phyloP scores from a whole-genome alignment of 1,140 invertebrate species.

The Limonius californicus region DNA sequence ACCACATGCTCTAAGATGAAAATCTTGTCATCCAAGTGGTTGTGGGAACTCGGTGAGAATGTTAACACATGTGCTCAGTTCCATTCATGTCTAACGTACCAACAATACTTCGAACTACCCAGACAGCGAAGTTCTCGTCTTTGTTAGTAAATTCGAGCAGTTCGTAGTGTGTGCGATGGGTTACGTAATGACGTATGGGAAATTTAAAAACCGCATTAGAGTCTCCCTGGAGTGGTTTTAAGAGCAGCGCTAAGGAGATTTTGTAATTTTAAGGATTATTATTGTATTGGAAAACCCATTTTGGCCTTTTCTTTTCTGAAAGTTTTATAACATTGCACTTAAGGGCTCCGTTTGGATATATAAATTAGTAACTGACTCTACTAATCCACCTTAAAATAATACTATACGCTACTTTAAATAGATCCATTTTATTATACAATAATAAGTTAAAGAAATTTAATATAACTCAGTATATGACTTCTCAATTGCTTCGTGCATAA shows the following conservation, averaged over 20 bases:
- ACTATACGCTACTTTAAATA: too few species aligned
- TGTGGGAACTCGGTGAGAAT: conserved; percentile 39
- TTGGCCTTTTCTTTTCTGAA: neutral
- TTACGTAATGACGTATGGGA: neutral
- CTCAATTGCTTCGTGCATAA: too few species aligned
- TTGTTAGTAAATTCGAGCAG: neutral
- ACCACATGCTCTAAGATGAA: conserved; percentile 38
- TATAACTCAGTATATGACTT: too few species aligned
- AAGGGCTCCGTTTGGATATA: too few species aligned
- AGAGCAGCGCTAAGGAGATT: conserved; percentile 12
- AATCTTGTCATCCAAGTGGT: conserved; percentile 42
- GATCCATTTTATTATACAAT: too few species aligned
- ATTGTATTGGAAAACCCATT: neutral
- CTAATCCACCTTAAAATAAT: too few species aligned
- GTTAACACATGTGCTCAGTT: conserved; percentile 37
- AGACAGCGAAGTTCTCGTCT: neutral
- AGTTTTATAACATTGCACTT: too few species aligned
- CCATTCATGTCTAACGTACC: conserved; percentile 19
- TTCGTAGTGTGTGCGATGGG: neutral
- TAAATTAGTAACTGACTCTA: too few species aligned
- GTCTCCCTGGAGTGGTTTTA: neutral
- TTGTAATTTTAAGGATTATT: conserved; percentile 11
- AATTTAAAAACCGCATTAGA: neutral
- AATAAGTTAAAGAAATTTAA: too few species aligned
- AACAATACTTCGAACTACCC: conserved; percentile 6